Conservation (phyloP, 2,888 invertebrate genomes). For the Rhopalosiphum nymphaeae region DNA sequence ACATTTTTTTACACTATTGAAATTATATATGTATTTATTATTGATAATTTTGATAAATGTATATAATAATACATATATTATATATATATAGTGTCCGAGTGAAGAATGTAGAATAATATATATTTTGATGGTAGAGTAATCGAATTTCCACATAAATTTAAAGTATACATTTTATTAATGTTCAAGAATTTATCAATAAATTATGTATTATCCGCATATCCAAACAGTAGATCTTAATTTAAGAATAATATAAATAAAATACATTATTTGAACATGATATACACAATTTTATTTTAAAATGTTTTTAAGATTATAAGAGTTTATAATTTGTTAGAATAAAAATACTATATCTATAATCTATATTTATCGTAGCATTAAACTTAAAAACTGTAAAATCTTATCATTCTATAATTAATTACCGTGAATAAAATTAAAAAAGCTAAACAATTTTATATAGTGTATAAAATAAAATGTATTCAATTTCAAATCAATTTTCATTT, state of each 20-base stretch:
- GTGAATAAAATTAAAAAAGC: background rate
- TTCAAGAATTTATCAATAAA: background rate
- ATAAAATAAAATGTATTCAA: background rate
- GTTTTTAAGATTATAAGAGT: background rate
- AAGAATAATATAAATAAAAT: background rate
- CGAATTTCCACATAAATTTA: background rate
- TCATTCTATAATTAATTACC: background rate
- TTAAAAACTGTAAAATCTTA: background rate
- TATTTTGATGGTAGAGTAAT: background rate
- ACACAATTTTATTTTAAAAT: background rate
- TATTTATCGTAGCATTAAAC: background rate
- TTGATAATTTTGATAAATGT: background rate
- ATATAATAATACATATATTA: background rate
- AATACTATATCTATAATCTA: background rate
- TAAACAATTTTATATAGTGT: background rate
- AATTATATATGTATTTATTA: background rate
- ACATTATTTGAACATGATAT: background rate
- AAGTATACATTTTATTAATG: background rate
- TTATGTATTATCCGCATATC: background rate
- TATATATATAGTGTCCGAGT: background rate
- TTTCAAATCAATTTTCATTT: background rate
- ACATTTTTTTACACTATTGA: background rate
- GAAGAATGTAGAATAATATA: background rate
- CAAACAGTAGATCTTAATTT: background rate
- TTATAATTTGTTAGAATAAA: background rate